Base-by-base conservation (phyloP, 2,797 vertebrate genomes). In the Gymnodraco acuticeps region DNA sequence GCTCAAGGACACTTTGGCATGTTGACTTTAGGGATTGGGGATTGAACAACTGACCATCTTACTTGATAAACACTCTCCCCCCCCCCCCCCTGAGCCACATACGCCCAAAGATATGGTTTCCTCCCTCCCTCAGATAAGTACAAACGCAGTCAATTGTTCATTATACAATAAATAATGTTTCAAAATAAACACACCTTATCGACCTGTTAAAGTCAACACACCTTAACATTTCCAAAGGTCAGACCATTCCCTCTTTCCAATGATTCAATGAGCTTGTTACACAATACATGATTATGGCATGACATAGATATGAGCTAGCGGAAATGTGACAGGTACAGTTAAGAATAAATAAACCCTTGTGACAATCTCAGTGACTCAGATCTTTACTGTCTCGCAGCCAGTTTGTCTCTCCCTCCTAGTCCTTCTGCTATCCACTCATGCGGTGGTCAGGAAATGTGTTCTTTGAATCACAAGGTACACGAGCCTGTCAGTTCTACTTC, bases 241-340 rank as follows among this genome's bases (percentile, higher is more conserved):
- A 43, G n/a, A 50, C 2, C 16, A 45, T 46, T 77, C 64, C 47
- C 60, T 73, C 33, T 47, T 5, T 62, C 71, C 70, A 67, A 53
- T 77, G 58, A 64, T 54, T 73, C 51, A 65, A 79, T 10, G 0
- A 27, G 48, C 43, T 62, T 1, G 10, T 86, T 82, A 71, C 56
- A 73, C 62, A 70, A 85, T 20, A 48, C 7, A n/a, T 38, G 45
- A 46, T 55, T 60, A 43, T 17, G 5, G 31, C 3, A 14, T 73
- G 53, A 71, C 46, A 69, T 33, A 11, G n/a, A 27, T 27, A 61
- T 16, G 41, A 63, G 61, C 31, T 1, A n/a, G 33, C 20, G 43
- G 23, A 48, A 56, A 65, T 56, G 42, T 54, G 48, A 55, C 66
- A 1, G 19, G 15, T 33, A 27, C 0, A 0, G 43, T 52, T 55